Conservation (phyloP, 2,797 vertebrate species). For the Thunnus albacares region DNA sequence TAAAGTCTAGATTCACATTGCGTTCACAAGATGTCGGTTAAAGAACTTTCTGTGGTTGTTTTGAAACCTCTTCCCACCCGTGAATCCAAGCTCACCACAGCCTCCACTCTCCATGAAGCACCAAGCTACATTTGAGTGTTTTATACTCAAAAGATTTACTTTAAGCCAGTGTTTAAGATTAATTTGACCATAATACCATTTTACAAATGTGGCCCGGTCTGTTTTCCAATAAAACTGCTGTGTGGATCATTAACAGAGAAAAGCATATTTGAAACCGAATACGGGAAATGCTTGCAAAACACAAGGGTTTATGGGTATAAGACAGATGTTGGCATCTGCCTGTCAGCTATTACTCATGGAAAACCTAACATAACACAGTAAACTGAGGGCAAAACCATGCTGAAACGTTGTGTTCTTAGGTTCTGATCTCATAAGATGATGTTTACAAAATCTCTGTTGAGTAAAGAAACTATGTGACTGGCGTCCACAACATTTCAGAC, state of each 20-base stretch:
- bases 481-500: neutral
- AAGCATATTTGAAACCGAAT: conserved; percentile 27
- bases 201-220: neutral
- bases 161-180: conserved; percentile 1
- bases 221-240: neutral
- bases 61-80: neutral
- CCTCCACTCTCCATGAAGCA: neutral
- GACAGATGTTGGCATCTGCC: conserved; percentile 56
- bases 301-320: conserved; percentile 17
- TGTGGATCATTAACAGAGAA: conserved; percentile 12
- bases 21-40: neutral
- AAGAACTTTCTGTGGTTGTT: neutral
- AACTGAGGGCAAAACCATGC: conserved; percentile 19
- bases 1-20: neutral
- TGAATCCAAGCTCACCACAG: neutral
- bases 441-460: neutral
- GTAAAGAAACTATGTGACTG: neutral
- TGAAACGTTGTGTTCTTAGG: neutral
- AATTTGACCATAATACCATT: neutral
- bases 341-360: conserved; percentile 40
- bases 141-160: neutral
- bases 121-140: neutral
- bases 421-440: neutral
- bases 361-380: conserved; percentile 19
- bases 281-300: conserved; percentile 29